Conservation (phyloP, 2,797 vertebrate species). For the Novumbra hubbsi region DNA sequence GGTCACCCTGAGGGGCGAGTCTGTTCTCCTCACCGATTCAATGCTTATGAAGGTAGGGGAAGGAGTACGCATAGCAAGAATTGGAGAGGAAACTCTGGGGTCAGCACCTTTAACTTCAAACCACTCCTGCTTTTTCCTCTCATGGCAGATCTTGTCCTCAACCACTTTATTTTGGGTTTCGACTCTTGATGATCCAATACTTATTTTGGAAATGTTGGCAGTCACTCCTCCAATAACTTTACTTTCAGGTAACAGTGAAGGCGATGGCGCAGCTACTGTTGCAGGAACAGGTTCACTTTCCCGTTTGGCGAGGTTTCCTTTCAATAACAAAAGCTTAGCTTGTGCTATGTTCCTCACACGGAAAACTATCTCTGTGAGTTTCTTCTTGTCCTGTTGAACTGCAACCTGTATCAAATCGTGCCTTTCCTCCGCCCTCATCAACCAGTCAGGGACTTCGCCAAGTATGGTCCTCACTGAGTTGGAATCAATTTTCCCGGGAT, state of each 20-base stretch:
- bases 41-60: conserved; percentile 93
- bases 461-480: conserved; percentile 75
- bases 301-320: conserved; percentile 62
- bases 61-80: conserved; percentile 77
- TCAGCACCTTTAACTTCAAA: conserved; percentile 56
- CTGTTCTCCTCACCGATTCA: conserved; percentile 78
- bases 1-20: conserved; percentile 73
- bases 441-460: conserved; percentile 77
- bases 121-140: conserved; percentile 58
- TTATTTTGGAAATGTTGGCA: conserved; percentile 70
- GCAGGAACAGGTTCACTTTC: conserved; percentile 43
- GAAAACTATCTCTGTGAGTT: conserved; percentile 78
- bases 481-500: conserved; percentile 74
- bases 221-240: conserved; percentile 48
- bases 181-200: conserved; percentile 64
- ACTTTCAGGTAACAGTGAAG: conserved; percentile 50
- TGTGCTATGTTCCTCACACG: conserved; percentile 75
- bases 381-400: conserved; percentile 78
- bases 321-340: conserved; percentile 72
- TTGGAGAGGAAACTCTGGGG: conserved; percentile 68
- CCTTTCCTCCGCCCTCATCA: conserved; percentile 76
- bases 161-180: conserved; percentile 59
- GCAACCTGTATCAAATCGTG: conserved; percentile 64
- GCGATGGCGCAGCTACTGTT: background rate
- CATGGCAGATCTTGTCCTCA: conserved; percentile 58